Percentiles rank a stretch among this genome's conserved stretches.
Conservation (phyloP, 2,888 invertebrate genomes). For the Eulithis prunata region DNA sequence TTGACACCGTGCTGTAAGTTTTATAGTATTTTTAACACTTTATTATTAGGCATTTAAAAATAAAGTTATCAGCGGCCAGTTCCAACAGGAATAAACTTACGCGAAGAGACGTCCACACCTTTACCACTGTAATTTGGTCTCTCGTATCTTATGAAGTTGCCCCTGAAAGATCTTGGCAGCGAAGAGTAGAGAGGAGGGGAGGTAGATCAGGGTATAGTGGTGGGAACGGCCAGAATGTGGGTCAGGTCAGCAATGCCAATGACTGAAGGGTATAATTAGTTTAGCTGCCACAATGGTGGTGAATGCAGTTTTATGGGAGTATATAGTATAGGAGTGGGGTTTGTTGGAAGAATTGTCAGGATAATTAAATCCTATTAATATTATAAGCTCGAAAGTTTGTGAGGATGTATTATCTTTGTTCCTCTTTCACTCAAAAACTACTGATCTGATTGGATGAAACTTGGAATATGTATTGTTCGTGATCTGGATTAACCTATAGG, state of each 20-base stretch:
- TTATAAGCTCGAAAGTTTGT: too few relatives aligned
- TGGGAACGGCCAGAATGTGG: slow-evolving; percentile 44
- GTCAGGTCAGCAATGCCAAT: slow-evolving; percentile 54
- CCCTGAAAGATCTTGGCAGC: slow-evolving; percentile 4
- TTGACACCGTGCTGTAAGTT: slow-evolving; percentile 2
- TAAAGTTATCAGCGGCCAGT: slow-evolving; percentile 37
- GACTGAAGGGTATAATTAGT: slow-evolving; percentile 49
- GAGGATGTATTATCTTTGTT: too few relatives aligned
- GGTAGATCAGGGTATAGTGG: slow-evolving; percentile 42
- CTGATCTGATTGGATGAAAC: too few relatives aligned
- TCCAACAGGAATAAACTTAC: slow-evolving; percentile 47
- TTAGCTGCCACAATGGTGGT: slow-evolving; percentile 41
- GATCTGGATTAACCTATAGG: too few relatives aligned
- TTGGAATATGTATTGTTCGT: too few relatives aligned
- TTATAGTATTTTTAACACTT: slow-evolving; percentile 11
- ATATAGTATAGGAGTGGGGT: not conserved
- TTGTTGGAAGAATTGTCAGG: too few relatives aligned
- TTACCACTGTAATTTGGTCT: slow-evolving; percentile 41
- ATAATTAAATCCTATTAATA: too few relatives aligned
- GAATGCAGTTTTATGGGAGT: slow-evolving; percentile 18
- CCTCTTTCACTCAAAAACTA: too few relatives aligned
- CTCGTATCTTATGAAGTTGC: slow-evolving; percentile 12
- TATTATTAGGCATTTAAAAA: slow-evolving; percentile 40
- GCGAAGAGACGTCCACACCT: slow-evolving; percentile 36
- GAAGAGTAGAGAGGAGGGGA: slow-evolving; percentile 12